These are phyloP conservation scores for Autographa pulchrina DNA, from an alignment of 2,888 invertebrate genomes.

Conservation along the genomic window DNA sequence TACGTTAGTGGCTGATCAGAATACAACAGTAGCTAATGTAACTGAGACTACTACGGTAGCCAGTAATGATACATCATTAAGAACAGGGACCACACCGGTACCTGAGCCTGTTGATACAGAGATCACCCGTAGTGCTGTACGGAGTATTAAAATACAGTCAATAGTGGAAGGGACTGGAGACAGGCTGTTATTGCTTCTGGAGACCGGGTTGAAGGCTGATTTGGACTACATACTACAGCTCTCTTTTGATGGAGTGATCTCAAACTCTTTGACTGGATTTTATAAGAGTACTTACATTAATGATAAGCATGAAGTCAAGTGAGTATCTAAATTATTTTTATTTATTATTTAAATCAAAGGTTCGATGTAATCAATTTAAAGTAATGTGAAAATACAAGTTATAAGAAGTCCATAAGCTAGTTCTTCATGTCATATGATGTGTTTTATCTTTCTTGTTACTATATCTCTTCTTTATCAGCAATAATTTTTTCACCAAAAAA, in stretches of 20 bases:
- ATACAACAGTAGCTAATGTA: constrained; percentile 28
- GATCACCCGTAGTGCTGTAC: constrained; percentile 79
- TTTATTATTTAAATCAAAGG: too few relatives aligned
- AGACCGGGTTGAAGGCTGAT: constrained; percentile 78
- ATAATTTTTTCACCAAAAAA: too few relatives aligned
- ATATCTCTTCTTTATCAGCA: too few relatives aligned
- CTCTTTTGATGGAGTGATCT: constrained; percentile 87
- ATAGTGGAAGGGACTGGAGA: constrained; percentile 77
- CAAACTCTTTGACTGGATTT: constrained; percentile 91
- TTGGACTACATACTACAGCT: constrained; percentile 89
- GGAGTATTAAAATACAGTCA: constrained; percentile 76
- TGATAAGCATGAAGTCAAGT: constrained; percentile 82
- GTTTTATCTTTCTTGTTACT: too few relatives aligned
- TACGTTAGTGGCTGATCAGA: constrained; percentile 24
- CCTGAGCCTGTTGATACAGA: constrained; percentile 68
- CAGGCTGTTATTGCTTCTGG: constrained; percentile 74
- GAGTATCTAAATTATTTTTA: constrained; percentile 58
- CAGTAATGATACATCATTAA: constrained; percentile 39
- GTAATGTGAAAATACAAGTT: too few relatives aligned
- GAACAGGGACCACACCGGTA: constrained; percentile 38
- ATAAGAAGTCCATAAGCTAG: too few relatives aligned
- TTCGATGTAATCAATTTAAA: too few relatives aligned
- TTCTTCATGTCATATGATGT: too few relatives aligned
- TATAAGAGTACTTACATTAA: constrained; percentile 91
- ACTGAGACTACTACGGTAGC: constrained; percentile 40